Evolutionary conservation across 2,113 vertebrate genomes (phyloP), one percentile per base, ranked within the genome.

Genomic region (human): DNA sequence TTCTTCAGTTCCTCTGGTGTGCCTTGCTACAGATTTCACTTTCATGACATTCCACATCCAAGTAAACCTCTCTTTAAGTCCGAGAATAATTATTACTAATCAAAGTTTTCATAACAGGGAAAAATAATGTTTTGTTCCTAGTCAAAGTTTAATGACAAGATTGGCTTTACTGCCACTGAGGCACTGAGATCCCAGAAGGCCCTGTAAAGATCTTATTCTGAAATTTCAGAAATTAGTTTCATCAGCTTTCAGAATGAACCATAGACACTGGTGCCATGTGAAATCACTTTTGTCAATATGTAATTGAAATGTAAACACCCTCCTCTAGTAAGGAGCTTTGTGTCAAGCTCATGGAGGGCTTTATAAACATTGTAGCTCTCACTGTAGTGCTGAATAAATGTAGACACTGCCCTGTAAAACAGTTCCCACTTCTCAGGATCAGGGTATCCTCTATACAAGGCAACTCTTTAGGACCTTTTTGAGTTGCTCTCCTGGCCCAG

Each of bases 401-500:
- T 17, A 18, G 55, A 76, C 32, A 38, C 6, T 38, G 38, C 4
- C 16, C 48, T 5, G 30, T 38, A 70, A 88, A 45, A 40, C 1
- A 76, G 1, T 8, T 59, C 30, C 32, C 32, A 27, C 16, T 75
- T 79, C n/a, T 40, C 52, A 9, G 87, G 12, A 80, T n/a, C 50
- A 88, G 18, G 10, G 43, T 11, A 16, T 59, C 32, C 22, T 57
- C 75, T 80, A 3, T 11, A 59, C 10, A 30, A 48, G 35, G 3
- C 10, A 88, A 79, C 3, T 38, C n/a, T 64, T 14, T 14, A 43
- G 45, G 30, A n/a, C 22, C 27, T 64, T 64, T 64, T 64, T 30
- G 61, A 64, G 12, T 30, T 2, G 2, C 61, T 64, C 2, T 30
- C 12, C 30, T 1, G 2, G 0, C 12, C 61, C 12, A 64, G 12